Conservation (phyloP, 2,113 vertebrate genomes). For the Cololabis saira region DNA sequence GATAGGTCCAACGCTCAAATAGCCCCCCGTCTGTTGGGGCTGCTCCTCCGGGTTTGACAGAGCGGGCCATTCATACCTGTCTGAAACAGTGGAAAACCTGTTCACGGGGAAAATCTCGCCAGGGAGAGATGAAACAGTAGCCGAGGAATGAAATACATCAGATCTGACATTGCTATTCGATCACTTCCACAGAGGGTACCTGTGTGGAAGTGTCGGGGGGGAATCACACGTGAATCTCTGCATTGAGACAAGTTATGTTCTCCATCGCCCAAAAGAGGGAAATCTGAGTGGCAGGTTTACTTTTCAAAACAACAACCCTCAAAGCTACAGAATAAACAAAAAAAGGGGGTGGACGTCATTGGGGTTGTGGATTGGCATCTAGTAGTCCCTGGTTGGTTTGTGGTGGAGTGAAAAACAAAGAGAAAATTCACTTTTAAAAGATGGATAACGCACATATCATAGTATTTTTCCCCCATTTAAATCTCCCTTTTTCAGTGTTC, state of each 20-base stretch:
- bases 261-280: background rate
- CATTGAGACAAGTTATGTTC: background rate
- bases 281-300: background rate
- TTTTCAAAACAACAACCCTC: slow-evolving; percentile 18
- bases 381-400: no score
- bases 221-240: background rate
- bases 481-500: background rate
- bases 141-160: slow-evolving; percentile 38
- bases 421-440: background rate
- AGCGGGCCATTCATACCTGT: slow-evolving; percentile 70
- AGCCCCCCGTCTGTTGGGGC: slow-evolving; percentile 35
- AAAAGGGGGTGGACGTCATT: background rate
- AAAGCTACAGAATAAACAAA: background rate
- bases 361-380: background rate
- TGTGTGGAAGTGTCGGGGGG: slow-evolving; percentile 35
- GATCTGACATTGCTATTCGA: slow-evolving; percentile 46
- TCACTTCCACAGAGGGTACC: slow-evolving; percentile 53
- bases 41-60: slow-evolving; percentile 56
- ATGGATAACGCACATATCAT: no score
- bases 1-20: slow-evolving; percentile 49
- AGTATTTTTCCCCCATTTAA: no score
- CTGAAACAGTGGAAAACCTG: slow-evolving; percentile 75
- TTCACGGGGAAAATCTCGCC: slow-evolving; percentile 50
- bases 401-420: background rate
- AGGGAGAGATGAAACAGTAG: slow-evolving; percentile 39